Conservation (phyloP, 1,140 invertebrate genomes). For the Lepidurus packardi region DNA sequence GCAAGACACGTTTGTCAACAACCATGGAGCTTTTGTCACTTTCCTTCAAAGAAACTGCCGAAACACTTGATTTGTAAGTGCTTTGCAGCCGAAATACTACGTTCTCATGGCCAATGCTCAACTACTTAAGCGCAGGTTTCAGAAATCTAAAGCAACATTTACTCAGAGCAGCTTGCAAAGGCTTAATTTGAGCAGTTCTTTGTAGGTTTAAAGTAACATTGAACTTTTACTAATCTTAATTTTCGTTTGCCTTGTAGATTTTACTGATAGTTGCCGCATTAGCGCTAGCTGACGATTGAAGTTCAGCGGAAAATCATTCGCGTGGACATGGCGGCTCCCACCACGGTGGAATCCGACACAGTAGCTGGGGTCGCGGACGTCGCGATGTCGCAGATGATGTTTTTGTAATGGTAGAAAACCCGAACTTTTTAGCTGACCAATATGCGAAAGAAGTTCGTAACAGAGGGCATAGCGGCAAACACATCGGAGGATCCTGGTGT, state of each 20-base stretch:
- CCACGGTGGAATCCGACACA: not conserved
- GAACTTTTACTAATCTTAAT: not conserved
- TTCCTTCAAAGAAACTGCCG: not conserved
- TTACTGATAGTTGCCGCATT: not conserved
- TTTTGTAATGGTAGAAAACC: no score
- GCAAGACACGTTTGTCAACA: no score
- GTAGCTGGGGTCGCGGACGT: no score
- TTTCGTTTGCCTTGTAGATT: not conserved
- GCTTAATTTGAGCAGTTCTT: not conserved
- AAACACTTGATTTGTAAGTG: not conserved
- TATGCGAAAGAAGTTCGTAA: no score
- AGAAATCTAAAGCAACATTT: not conserved
- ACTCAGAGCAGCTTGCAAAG: not conserved
- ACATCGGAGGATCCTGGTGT: no score
- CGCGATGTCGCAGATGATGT: no score
- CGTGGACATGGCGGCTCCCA: not conserved
- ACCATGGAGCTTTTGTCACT: not conserved
- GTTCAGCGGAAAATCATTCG: not conserved
- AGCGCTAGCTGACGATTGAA: not conserved
- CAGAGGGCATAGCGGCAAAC: no score
- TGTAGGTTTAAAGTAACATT: not conserved
- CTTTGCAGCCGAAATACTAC: not conserved
- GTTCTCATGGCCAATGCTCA: not conserved
- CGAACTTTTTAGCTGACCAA: no score
- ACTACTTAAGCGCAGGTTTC: not conserved